phyloP scores from a whole-genome alignment of 92 coral and sea anemone species.

The Palythoa grandis region DNA sequence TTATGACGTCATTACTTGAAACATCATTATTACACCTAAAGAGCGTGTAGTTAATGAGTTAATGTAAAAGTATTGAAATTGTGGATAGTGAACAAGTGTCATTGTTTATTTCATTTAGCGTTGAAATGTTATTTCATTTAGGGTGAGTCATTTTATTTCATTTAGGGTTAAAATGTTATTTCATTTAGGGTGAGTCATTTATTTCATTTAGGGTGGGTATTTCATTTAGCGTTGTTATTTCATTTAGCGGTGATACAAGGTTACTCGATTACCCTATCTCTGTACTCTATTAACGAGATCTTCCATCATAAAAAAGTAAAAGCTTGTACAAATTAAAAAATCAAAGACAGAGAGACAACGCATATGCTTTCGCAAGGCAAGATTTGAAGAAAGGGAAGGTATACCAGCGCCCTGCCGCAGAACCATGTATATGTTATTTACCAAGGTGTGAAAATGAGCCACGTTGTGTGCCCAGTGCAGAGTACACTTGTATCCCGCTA shows the following conservation, averaged over 20 bases:
- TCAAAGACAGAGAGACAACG: too few species aligned
- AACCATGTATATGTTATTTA: background rate
- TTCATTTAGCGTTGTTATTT: too few species aligned
- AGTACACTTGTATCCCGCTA: conserved; percentile 6
- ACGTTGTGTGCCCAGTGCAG: background rate
- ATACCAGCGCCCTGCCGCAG: background rate
- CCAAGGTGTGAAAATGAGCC: background rate
- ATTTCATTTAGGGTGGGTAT: too few species aligned
- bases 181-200: conserved; percentile 29
- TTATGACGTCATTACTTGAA: conserved; percentile 1
- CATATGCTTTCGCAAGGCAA: too few species aligned
- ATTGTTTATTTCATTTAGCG: conserved; percentile 28
- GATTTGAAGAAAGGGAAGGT: conserved; percentile 18
- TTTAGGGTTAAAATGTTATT: conserved; percentile 24
- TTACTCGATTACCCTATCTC: conserved; percentile 13
- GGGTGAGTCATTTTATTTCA: conserved; percentile 33
- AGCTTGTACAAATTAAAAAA: conserved; percentile 3
- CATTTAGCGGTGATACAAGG: too few species aligned
- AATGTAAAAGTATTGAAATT: conserved; percentile 1
- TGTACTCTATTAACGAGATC: background rate
- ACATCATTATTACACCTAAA: background rate
- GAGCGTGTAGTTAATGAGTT: too few species aligned
- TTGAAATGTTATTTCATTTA: conserved; percentile 31
- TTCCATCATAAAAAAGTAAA: conserved; percentile 15
- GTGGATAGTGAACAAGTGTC: conserved; percentile 20